Conservation (phyloP, 2,113 vertebrate species). For the Trichechus manatus region DNA sequence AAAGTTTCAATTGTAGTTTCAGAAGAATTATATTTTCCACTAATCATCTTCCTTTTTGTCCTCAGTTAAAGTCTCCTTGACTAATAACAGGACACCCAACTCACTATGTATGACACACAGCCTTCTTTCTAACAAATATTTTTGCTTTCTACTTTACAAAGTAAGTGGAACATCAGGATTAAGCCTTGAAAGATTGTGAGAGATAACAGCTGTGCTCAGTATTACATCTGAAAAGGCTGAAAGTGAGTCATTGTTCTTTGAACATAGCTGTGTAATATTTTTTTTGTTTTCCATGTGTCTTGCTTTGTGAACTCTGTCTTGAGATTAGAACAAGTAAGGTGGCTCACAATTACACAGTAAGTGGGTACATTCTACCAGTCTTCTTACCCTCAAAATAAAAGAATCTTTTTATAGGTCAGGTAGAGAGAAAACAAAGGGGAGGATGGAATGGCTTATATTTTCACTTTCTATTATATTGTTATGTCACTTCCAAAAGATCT, state of each 20-base stretch:
- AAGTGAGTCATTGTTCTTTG: not conserved
- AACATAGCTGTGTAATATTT: not conserved
- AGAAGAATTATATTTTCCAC: not conserved
- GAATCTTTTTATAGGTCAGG: not conserved
- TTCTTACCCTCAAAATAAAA: not conserved
- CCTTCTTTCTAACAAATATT: not conserved
- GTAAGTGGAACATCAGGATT: not conserved
- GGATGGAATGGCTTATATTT: not conserved
- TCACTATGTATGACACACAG: not conserved
- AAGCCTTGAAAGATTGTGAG: not conserved
- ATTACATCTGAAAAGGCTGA: not conserved
- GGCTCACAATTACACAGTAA: not conserved
- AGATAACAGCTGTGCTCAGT: not conserved
- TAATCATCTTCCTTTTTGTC: not conserved
- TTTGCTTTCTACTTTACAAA: not conserved
- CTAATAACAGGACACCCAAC: not conserved
- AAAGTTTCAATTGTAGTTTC: not conserved
- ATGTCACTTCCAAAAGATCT: not conserved
- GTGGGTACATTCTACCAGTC: not conserved
- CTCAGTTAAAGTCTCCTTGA: not conserved
- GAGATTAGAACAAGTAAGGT: not conserved
- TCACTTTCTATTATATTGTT: not conserved
- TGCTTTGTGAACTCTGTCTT: not conserved
- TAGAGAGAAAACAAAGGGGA: not conserved
- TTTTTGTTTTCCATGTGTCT: not conserved